Base-by-base conservation (phyloP, 1,140 invertebrate genomes). In the Anthonomus grandis region DNA sequence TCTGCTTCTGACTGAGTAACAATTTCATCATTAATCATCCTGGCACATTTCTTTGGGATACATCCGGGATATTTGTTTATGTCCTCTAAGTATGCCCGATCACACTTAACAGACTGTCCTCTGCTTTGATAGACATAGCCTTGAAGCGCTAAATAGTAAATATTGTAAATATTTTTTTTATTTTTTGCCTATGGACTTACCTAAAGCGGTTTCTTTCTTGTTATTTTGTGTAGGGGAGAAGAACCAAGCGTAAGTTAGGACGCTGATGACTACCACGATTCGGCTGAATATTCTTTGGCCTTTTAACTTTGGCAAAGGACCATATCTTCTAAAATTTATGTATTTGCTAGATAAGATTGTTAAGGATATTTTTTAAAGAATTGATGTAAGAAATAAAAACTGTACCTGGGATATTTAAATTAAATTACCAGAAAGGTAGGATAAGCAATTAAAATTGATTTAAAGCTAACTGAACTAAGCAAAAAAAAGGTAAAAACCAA, bases 11-110 rank as follows among this genome's bases (percentile, higher is more conserved):
- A 73, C 3, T 75, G 65, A 2, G 83, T 79, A 4, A 93, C 76
- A 19, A 93, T 70, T 65, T 81, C 82, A 73, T 94, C 90, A 39
- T 83, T 83, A 3, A 93, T 84, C 66, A 85, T 79, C 66, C 90
- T 78, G 5, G 87, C 88, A 78, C 91, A 94, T 66, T 81, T 81
- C 64, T 82, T 79, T 4, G 89, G 87, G 48, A 83, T 71, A 71
- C 90, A 93, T 5, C 81, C 83, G 8, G 80, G 74, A 76, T 76
- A 86, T 51, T 69, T 65, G 41, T 74, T 64, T 17, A 80, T 58
- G 64, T 86, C 83, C 44, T 71, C 70, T 63, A 75, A 73, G 66
- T 83, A 86, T 42, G 79, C 74, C 4, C 68, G 21, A 4, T 84
- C 83, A 68, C 86, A 89, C 15, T 81, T 75, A 5, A 87, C 63